phyloP scores from a whole-genome alignment of 1,140 invertebrate genomes.

The Ceratosolen solmsi region DNA sequence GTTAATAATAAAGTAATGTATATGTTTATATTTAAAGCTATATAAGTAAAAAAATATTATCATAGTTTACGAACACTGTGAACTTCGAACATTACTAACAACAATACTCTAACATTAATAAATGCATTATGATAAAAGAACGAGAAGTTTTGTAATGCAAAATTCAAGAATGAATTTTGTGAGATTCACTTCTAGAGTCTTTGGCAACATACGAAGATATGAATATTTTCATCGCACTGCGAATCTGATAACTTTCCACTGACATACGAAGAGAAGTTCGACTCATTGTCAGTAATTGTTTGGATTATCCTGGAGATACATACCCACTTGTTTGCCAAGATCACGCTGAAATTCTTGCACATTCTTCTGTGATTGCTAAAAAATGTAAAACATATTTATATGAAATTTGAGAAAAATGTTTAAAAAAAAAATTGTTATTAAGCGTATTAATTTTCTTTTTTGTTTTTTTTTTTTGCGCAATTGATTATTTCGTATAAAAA shows the following conservation, averaged over 20 bases:
- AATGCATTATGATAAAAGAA: background rate
- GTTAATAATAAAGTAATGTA: too few relatives aligned
- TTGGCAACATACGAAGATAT: slow-evolving; percentile 29
- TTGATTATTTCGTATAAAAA: background rate
- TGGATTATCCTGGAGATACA: slow-evolving; percentile 67
- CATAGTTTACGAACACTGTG: too few relatives aligned
- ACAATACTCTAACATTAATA: too few relatives aligned
- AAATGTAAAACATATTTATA: slow-evolving; percentile 43
- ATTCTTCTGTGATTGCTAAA: slow-evolving; percentile 66
- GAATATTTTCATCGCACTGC: background rate
- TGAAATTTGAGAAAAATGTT: background rate
- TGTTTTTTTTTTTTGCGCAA: background rate
- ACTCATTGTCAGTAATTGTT: slow-evolving; percentile 59
- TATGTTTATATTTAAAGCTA: too few relatives aligned
- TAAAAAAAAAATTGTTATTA: background rate
- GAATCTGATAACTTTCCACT: slow-evolving; percentile 5
- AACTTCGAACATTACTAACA: too few relatives aligned
- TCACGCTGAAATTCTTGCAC: slow-evolving; percentile 64
- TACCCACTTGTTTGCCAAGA: slow-evolving; percentile 65
- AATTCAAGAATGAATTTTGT: background rate
- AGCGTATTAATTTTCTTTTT: background rate
- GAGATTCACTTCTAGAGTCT: slow-evolving; percentile 13
- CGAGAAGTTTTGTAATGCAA: background rate
- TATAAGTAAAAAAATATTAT: too few relatives aligned
- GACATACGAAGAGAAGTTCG: background rate